phyloP scores from a whole-genome alignment of 2,888 invertebrate species.

The Ormyrus thymus region DNA sequence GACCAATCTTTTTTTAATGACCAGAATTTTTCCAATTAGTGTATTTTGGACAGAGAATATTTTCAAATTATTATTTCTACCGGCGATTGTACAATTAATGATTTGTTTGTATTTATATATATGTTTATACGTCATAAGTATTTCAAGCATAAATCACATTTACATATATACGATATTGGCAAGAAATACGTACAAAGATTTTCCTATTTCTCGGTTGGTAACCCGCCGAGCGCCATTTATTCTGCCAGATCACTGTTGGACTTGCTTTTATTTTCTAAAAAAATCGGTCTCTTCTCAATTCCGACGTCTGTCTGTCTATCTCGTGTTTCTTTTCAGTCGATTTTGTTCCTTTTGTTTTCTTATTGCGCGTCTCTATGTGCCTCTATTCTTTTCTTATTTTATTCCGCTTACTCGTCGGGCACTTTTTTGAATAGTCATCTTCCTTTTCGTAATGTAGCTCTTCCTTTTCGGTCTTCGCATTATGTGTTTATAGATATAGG shows the following conservation, averaged over 20 bases:
- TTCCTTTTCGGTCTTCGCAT: neutral
- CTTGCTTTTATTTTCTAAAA: conserved; percentile 51
- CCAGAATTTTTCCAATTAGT: too few species aligned
- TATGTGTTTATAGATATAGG: neutral
- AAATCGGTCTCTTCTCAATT: conserved; percentile 34
- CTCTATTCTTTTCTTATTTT: conserved; percentile 22
- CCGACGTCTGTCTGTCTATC: conserved; percentile 9
- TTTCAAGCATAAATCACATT: too few species aligned
- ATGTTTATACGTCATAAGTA: too few species aligned
- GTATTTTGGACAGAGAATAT: too few species aligned
- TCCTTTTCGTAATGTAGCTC: conserved; percentile 1
- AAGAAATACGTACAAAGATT: neutral
- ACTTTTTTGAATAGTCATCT: neutral
- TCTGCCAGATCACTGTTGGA: conserved; percentile 50
- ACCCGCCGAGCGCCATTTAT: conserved; percentile 53
- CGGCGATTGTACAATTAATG: too few species aligned
- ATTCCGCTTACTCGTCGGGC: neutral
- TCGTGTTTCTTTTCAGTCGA: neutral
- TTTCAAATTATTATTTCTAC: too few species aligned
- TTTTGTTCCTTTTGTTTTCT: neutral
- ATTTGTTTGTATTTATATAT: too few species aligned
- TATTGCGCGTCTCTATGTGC: neutral
- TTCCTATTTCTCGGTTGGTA: conserved; percentile 47
- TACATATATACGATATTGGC: too few species aligned
- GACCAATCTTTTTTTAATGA: too few species aligned